phyloP scores from a whole-genome alignment of 2,797 vertebrate genomes.

The Nothura maculosa region DNA sequence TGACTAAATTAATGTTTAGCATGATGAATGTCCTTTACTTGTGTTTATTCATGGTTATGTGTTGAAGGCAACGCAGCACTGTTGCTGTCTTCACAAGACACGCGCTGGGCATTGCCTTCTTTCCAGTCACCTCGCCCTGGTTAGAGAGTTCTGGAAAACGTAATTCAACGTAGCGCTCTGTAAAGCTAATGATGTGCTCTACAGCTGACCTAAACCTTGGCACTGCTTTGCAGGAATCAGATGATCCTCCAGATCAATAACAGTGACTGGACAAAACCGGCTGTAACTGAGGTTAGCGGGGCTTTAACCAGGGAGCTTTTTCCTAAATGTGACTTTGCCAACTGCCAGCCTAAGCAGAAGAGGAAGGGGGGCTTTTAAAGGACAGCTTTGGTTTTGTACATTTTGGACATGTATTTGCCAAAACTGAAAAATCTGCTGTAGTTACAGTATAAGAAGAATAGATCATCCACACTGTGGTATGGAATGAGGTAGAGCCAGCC shows the following conservation, averaged over 20 bases:
- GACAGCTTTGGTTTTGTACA: not conserved
- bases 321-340: not conserved
- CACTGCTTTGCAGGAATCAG: not conserved
- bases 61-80: not conserved
- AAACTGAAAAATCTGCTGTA: not conserved
- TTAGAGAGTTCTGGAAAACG: conserved; percentile 20
- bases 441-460: not conserved
- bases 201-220: not conserved
- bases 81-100: not conserved
- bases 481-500: not conserved
- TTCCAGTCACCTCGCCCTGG: conserved; percentile 3
- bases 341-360: not conserved
- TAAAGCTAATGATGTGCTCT: not conserved
- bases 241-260: not conserved
- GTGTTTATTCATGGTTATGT: not conserved
- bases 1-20: not conserved
- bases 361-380: not conserved
- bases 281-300: not conserved
- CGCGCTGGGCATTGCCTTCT: not conserved
- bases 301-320: not conserved
- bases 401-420: not conserved
- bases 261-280: not conserved
- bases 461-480: not conserved
- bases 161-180: not conserved
- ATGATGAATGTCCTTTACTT: not conserved